These are phyloP conservation scores for Hydrozoanthus tunicans DNA, from an alignment of 64 coral and sea anemone species.

Conservation along the genomic window DNA sequence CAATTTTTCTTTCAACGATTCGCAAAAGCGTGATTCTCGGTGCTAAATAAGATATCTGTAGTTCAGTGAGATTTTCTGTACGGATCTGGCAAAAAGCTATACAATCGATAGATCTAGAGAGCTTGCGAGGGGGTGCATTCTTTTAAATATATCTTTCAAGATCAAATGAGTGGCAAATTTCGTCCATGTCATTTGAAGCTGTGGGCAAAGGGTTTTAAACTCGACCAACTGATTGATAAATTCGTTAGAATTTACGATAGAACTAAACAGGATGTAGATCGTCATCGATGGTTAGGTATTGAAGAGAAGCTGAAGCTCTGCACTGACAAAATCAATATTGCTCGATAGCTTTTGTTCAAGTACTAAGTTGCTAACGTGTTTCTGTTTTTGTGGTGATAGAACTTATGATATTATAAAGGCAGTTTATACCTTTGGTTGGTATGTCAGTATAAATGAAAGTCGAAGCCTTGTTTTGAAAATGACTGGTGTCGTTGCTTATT, in stretches of 20 bases:
- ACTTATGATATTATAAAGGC: slow-evolving; percentile 30
- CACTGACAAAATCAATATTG: neutral
- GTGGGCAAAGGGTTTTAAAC: neutral
- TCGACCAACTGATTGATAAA: neutral
- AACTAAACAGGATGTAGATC: neutral
- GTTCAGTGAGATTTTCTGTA: slow-evolving; percentile 13
- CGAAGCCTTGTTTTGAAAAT: slow-evolving; percentile 55
- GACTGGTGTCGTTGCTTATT: slow-evolving; percentile 72
- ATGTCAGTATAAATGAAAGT: neutral
- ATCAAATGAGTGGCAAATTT: neutral
- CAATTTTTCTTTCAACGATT: neutral
- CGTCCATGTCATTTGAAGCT: neutral
- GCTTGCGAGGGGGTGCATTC: neutral
- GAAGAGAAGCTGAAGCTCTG: neutral
- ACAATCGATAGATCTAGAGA: neutral
- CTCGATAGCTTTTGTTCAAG: slow-evolving; percentile 12
- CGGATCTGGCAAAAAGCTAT: neutral
- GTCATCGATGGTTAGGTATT: neutral
- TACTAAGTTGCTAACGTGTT: neutral
- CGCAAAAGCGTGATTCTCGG: neutral
- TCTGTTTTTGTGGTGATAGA: neutral
- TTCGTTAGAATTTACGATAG: neutral
- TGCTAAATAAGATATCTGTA: neutral
- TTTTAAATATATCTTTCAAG: neutral
- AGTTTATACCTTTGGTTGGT: slow-evolving; percentile 23